Evolutionary conservation across 2,113 vertebrate genomes (phyloP).

Genomic region (Corydoras sp.): DNA sequence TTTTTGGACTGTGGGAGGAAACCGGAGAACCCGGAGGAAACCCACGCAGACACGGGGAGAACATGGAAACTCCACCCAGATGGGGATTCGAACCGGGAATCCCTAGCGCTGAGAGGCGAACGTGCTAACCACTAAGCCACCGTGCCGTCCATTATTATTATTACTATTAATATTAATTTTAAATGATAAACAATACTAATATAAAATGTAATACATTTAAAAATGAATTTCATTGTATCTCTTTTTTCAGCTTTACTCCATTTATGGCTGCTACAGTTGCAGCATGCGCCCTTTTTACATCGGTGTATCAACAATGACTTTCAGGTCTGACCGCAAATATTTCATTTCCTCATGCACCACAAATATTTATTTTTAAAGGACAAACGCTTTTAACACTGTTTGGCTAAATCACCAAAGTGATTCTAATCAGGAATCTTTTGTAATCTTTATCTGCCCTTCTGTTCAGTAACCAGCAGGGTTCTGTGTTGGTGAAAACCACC

Average conservation of each 20-base stretch:
- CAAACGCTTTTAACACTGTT: too few relatives aligned
- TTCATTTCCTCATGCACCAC: neutral
- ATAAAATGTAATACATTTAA: too few relatives aligned
- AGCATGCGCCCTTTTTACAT: slow-evolving; percentile 17
- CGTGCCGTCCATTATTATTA: too few relatives aligned
- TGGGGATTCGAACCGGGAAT: too few relatives aligned
- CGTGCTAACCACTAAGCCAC: too few relatives aligned
- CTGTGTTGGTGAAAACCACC: slow-evolving; percentile 42
- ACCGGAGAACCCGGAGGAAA: too few relatives aligned
- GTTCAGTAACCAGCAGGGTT: slow-evolving; percentile 35
- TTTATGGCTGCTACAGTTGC: slow-evolving; percentile 28
- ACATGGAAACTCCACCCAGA: too few relatives aligned
- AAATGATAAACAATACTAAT: too few relatives aligned
- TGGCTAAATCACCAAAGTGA: too few relatives aligned
- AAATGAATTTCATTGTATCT: neutral
- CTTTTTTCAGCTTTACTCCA: slow-evolving; percentile 32
- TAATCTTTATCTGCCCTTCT: neutral
- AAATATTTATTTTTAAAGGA: neutral
- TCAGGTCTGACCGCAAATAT: slow-evolving; percentile 46
- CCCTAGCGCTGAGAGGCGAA: too few relatives aligned
- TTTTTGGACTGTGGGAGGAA: too few relatives aligned
- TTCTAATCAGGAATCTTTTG: neutral
- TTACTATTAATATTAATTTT: neutral
- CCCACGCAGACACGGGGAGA: too few relatives aligned
- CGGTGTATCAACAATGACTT: slow-evolving; percentile 31